Evolutionary conservation across 2,113 vertebrate genomes (phyloP).

Genomic region (Physeter macrocephalus): DNA sequence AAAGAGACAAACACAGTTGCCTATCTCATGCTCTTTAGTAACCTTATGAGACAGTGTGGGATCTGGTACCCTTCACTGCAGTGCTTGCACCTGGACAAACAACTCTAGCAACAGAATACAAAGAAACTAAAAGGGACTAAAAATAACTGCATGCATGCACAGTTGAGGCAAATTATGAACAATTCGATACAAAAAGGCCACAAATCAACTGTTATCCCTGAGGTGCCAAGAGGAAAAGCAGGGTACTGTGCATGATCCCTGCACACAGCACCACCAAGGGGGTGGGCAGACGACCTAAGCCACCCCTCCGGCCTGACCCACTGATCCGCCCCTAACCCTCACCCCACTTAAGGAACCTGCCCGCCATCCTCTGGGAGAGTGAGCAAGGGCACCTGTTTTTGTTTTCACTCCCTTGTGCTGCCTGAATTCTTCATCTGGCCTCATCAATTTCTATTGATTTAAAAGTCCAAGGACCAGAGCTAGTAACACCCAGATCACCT

Average conservation of each 20-base stretch:
- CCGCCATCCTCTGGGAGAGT: fast-evolving
- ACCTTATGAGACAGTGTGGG: not conserved
- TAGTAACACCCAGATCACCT: not conserved
- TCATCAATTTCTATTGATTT: not conserved
- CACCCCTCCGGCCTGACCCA: fast-evolving
- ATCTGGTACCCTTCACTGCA: not conserved
- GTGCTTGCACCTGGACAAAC: not conserved
- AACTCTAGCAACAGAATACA: not conserved
- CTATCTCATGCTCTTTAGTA: not conserved
- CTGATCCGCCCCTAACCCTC: fast-evolving
- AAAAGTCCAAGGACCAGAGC: not conserved
- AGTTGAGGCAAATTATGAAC: not conserved
- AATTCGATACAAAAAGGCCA: not conserved
- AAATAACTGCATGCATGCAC: not conserved
- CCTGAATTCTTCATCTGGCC: not conserved
- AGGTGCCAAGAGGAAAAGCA: not conserved
- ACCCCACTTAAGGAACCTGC: not conserved
- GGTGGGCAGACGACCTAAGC: not conserved
- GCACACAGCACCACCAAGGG: not conserved
- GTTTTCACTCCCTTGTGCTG: not conserved
- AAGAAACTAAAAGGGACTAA: not conserved
- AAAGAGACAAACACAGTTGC: not conserved
- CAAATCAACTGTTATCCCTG: not conserved
- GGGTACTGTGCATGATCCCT: fast-evolving
- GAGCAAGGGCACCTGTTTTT: fast-evolving